Evolutionary conservation across 2,113 vertebrate genomes (phyloP).

Genomic region (Ascaphus truei): DNA sequence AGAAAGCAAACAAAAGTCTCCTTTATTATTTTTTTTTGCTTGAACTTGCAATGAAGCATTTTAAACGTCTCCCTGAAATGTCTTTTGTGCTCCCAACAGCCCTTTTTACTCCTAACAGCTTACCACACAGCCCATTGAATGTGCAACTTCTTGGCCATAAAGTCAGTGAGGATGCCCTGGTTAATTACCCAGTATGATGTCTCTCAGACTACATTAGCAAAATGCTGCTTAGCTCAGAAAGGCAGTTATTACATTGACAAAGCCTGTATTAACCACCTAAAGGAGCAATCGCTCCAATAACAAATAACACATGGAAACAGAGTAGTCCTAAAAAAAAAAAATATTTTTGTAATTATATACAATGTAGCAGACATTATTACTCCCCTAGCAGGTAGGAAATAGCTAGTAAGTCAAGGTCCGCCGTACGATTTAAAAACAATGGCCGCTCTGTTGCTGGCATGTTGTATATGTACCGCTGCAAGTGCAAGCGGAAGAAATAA

Average conservation of each 20-base stretch:
- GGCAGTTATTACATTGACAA: neutral
- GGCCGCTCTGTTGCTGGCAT: no score
- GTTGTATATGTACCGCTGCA: no score
- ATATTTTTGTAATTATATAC: no score
- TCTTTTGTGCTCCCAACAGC: constrained; percentile 32
- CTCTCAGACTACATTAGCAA: constrained; percentile 25
- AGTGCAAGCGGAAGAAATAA: no score
- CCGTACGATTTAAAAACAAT: no score
- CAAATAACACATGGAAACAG: no score
- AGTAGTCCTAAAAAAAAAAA: no score
- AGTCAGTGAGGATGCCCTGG: constrained; percentile 15
- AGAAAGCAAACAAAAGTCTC: constrained; percentile 27
- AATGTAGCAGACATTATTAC: no score
- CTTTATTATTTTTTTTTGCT: constrained; percentile 23
- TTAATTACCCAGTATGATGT: constrained; percentile 25
- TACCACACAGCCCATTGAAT: constrained; percentile 29
- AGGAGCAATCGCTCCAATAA: no score
- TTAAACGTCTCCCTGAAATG: constrained; percentile 29
- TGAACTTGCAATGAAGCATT: constrained; percentile 27
- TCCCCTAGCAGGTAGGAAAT: no score
- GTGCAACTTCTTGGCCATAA: constrained; percentile 12
- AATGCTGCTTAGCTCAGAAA: constrained; percentile 9
- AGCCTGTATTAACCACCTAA: no score
- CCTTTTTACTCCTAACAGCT: constrained; percentile 30
- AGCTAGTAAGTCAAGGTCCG: no score